Percentiles rank a stretch among this genome's conserved stretches.
These are phyloP conservation scores for Athalia cordata DNA, from an alignment of 2,888 invertebrate genomes.

Conservation along the genomic window DNA sequence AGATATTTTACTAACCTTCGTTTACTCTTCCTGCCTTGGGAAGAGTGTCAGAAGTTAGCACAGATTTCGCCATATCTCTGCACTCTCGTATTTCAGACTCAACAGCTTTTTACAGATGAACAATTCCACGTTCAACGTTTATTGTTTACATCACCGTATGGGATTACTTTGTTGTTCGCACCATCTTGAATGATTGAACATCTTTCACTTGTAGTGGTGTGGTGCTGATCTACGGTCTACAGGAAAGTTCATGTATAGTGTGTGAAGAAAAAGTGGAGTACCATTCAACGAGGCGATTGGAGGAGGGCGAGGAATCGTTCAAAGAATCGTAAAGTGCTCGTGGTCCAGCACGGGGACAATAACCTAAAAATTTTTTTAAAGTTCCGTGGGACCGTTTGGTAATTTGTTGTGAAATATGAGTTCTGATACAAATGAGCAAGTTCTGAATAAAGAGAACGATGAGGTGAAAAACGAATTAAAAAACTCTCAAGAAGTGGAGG, in stretches of 20 bases:
- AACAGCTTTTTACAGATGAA: background rate
- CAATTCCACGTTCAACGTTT: conserved; percentile 1
- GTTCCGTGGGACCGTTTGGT: background rate
- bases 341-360: background rate
- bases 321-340: background rate
- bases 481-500: conserved; percentile 39
- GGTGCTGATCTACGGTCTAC: too few species aligned
- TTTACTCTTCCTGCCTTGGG: conserved; percentile 82
- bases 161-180: conserved; percentile 58
- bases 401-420: conserved; percentile 25
- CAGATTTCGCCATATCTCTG: conserved; percentile 69
- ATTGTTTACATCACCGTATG: conserved; percentile 63
- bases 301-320: background rate
- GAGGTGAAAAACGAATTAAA: conserved; percentile 1
- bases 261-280: too few species aligned
- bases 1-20: conserved; percentile 74
- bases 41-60: conserved; percentile 74
- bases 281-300: too few species aligned
- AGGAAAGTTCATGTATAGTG: too few species aligned
- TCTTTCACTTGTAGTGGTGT: background rate
- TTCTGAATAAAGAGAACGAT: background rate
- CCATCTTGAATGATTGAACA: conserved; percentile 61
- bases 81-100: background rate
- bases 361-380: conserved; percentile 22
- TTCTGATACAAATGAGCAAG: background rate